Evolutionary conservation across 2,888 invertebrate species (phyloP).

Genomic region (Spisula subtruncata): DNA sequence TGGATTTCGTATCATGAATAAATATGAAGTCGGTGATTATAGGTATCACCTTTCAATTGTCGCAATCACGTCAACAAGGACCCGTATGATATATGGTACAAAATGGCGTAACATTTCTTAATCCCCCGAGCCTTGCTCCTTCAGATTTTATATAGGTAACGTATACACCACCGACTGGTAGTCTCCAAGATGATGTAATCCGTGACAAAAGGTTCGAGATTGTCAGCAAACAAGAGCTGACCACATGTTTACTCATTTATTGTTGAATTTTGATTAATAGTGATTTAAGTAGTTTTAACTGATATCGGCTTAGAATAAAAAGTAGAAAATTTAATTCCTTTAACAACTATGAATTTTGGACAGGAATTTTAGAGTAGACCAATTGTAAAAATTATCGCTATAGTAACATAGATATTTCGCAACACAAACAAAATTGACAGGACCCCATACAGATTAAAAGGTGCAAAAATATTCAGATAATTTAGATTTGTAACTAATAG

Average conservation of each 20-base stretch:
- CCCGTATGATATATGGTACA: conserved; percentile 41
- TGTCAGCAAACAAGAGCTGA: conserved; percentile 47
- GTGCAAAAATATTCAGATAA: not conserved
- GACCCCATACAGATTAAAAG: not conserved
- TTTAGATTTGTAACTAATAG: not conserved
- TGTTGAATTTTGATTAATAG: conserved; percentile 46
- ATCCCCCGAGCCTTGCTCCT: conserved; percentile 24
- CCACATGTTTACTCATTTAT: conserved; percentile 57
- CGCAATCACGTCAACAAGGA: conserved; percentile 48
- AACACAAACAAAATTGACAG: not conserved
- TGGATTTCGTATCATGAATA: conserved; percentile 46
- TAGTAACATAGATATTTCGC: not conserved
- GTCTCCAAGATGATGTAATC: conserved; percentile 47
- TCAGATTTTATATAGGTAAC: conserved; percentile 12
- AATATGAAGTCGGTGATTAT: conserved; percentile 58
- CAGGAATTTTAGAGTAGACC: not conserved
- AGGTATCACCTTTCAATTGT: conserved; percentile 65
- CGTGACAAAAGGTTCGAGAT: conserved; percentile 45
- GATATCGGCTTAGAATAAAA: conserved; percentile 43
- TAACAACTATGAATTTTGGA: not conserved
- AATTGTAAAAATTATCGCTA: not conserved
- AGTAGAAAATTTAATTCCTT: conserved; percentile 14
- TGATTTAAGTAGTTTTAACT: conserved; percentile 46
- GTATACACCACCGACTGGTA: not conserved
- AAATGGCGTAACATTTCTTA: conserved; percentile 28